Base-by-base conservation (phyloP, 2,797 vertebrate species). In the Onychomys torridus region DNA sequence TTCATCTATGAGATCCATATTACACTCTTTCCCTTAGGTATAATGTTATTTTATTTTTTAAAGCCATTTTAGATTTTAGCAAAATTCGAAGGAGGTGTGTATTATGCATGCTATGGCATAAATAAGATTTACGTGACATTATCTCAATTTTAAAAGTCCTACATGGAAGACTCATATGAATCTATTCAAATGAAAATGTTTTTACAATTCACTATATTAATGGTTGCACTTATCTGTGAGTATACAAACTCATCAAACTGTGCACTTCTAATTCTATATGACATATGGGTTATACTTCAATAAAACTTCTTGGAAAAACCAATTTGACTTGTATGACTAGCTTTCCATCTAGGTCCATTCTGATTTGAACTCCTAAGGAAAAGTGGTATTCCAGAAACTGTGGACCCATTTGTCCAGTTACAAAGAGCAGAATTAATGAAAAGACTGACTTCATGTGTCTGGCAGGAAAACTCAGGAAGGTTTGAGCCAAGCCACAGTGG, bases 51-150 rank as follows among this genome's bases (percentile, higher is more conserved):
- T 25, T 67, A 49, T 86, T 86, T 65, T 12, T 40, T 16, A 67
- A 37, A 65, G 59, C 40, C 16, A 11, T 84, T 61, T 83, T 82
- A 23, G 34, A 86, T 37, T 93, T 92, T 79, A 43, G 29, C 9
- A 94, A 4, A 93, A 73, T 76, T 89, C 46, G 37, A 40, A 85
- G 86, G 77, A 25, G 43, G 76, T n/a, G 71, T 11, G 89, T 75
- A 13, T 29, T 0, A 21, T 83, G 27, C 17, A 17, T 21, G 17
- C 61, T 63, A 14, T 49, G 77, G 69, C 37, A 79, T 52, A 61
- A 40, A 89, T 65, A 93, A 93, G 79, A 25, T 81, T 75, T 91
- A 65, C 91, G 86, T 93, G 78, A 88, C 69, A 96, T 77, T 23
- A 59, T 57, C n/a, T 69, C 65, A 61, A 27, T 65, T 46, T 95